These are phyloP conservation scores for Nephila pilipes DNA, from an alignment of 1,140 invertebrate genomes.

Conservation along the genomic window DNA sequence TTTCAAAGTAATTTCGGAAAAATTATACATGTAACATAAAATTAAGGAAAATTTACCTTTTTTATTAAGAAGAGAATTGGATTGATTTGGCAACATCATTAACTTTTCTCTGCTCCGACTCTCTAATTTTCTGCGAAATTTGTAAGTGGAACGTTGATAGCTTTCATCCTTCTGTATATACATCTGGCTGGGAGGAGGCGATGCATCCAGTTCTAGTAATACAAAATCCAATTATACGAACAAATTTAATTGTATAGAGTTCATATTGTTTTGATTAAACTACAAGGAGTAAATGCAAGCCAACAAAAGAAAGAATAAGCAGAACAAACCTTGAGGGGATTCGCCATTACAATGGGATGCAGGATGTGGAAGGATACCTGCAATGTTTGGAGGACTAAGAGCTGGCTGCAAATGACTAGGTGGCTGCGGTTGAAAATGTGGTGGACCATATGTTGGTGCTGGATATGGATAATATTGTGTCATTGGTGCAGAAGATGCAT, in stretches of 20 bases:
- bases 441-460: slow-evolving; percentile 47
- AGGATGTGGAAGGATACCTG: slow-evolving; percentile 47
- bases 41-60: slow-evolving; percentile 17
- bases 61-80: slow-evolving; percentile 40
- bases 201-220: slow-evolving; percentile 78
- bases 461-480: slow-evolving; percentile 71
- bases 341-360: slow-evolving; percentile 67
- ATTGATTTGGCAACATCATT: slow-evolving; percentile 64
- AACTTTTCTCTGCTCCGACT: slow-evolving; percentile 83
- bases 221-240: neutral
- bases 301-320: neutral
- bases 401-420: slow-evolving; percentile 74
- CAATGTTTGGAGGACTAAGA: slow-evolving; percentile 58
- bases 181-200: slow-evolving; percentile 82
- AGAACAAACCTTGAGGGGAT: slow-evolving; percentile 53
- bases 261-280: neutral
- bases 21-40: neutral
- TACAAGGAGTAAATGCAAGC: neutral
- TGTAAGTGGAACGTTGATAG: slow-evolving; percentile 87
- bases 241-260: neutral
- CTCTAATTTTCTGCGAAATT: slow-evolving; percentile 88
- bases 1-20: neutral
- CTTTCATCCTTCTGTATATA: slow-evolving; percentile 87
- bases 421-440: slow-evolving; percentile 71
- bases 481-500: slow-evolving; percentile 46